Evolutionary conservation across 2,888 invertebrate genomes (phyloP).

Genomic region (Laspeyria flexula): DNA sequence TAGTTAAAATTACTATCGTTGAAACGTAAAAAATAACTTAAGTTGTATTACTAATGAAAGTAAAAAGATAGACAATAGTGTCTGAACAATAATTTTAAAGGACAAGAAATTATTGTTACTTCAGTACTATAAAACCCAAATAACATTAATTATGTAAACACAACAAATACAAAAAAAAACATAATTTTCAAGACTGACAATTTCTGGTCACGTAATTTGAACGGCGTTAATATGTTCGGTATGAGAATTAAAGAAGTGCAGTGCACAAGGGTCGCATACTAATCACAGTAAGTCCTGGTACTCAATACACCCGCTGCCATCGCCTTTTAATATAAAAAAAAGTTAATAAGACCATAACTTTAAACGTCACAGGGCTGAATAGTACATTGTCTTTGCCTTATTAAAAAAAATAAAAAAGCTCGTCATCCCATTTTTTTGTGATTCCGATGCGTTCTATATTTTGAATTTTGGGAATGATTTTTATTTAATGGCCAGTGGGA

Average conservation of each 20-base stretch:
- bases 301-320: background rate
- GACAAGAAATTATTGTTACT: too few relatives aligned
- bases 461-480: background rate
- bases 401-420: background rate
- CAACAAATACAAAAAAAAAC: background rate
- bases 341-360: background rate
- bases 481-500: too few relatives aligned
- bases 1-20: too few relatives aligned
- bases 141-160: too few relatives aligned
- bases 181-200: constrained; percentile 13
- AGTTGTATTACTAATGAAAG: too few relatives aligned
- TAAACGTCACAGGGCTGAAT: background rate
- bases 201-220: constrained; percentile 45
- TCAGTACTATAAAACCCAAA: too few relatives aligned
- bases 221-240: constrained; percentile 45
- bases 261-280: constrained; percentile 46
- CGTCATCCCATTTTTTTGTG: too few relatives aligned
- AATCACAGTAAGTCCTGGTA: constrained; percentile 30
- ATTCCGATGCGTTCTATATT: too few relatives aligned
- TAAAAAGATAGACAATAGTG: too few relatives aligned
- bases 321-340: background rate
- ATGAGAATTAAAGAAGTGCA: constrained; percentile 59
- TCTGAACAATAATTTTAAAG: too few relatives aligned
- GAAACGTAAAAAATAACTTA: too few relatives aligned
- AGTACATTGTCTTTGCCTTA: background rate